Conservation (phyloP, 64 coral and sea anemone genomes). For the Orbicella faveolata region DNA sequence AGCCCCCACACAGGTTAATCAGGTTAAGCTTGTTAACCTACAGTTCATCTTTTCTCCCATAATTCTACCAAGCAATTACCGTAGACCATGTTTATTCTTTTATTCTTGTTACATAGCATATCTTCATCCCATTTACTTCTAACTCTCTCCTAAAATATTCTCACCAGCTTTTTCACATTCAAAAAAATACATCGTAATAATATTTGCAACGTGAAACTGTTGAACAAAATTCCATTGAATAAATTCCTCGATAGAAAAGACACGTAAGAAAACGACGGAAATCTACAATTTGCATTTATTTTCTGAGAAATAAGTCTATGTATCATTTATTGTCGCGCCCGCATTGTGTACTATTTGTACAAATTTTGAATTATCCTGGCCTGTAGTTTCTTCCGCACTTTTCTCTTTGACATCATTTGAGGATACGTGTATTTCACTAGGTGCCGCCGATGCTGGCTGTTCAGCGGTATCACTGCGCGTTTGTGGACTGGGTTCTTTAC, state of each 20-base stretch:
- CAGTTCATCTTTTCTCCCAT: no score
- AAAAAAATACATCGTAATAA: constrained; percentile 25
- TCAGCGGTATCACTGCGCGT: constrained; percentile 21
- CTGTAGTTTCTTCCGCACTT: not conserved
- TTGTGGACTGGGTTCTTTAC: not conserved
- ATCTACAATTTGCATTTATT: not conserved
- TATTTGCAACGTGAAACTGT: not conserved
- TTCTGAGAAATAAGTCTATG: not conserved
- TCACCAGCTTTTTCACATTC: not conserved
- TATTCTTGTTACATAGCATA: constrained; percentile 30
- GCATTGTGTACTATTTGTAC: constrained; percentile 1
- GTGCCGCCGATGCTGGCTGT: constrained; percentile 31
- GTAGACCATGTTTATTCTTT: not conserved
- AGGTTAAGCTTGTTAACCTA: no score
- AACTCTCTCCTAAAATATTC: constrained; percentile 28
- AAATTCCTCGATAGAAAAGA: not conserved
- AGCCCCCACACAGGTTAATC: no score
- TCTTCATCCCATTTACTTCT: constrained; percentile 7
- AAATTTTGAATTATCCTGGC: constrained; percentile 4
- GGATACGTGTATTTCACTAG: constrained; percentile 17
- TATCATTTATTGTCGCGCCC: not conserved
- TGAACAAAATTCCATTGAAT: not conserved
- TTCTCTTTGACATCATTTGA: constrained; percentile 10
- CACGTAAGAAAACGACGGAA: not conserved
- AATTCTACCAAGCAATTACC: not conserved